Base-by-base conservation (phyloP, 1,140 invertebrate genomes). In the Adoxophyes honmai region DNA sequence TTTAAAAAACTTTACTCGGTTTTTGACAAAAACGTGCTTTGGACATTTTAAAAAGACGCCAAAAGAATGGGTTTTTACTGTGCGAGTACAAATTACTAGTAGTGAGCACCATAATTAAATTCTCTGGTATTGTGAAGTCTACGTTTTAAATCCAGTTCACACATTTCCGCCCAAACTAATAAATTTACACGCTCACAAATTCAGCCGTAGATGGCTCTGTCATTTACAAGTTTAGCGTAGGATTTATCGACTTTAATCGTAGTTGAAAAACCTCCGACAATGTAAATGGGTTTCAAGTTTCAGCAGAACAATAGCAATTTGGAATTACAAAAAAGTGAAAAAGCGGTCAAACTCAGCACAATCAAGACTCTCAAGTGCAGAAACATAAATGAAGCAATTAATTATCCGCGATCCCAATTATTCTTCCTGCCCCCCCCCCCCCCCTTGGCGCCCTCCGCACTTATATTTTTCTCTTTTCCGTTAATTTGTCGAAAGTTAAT, bases 351-450 rank as follows among this genome's bases (percentile, higher is more conserved):
- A 65, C 68, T 80, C 78, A 78, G 79, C 80, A 83, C 81, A 86
- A 86, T 88, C 85, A 79, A 67, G 73, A 71, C 78, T 74, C 73
- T 86, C 78, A 86, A 80, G 75, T 82, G 81, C 82, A 84, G 81
- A 80, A 87, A 85, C 81, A 88, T 86, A 86, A 88, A 88, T 88
- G 85, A 85, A 83, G 78, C 75, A 81, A 85, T 88, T 86, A 88
- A 85, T 88, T 88, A 88, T 85, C 80, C 85, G 71, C 71, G 73
- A 81, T 75, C 72, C 72, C 72, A 74, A 75, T 88, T 83, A 85
- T 85, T 85, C 68, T 81, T 80, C 72, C 71, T 64, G 59, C 68
- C 66, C 56, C 56, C 52, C 69, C 60, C 68, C 48, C 56, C 56
- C 52, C 69, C 60, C 68, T 44, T 59, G 34, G 18, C 62, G 59